Evolutionary conservation across 2,797 vertebrate species (phyloP), one percentile per base, ranked within the genome.

Genomic region (Gouania willdenowi): DNA sequence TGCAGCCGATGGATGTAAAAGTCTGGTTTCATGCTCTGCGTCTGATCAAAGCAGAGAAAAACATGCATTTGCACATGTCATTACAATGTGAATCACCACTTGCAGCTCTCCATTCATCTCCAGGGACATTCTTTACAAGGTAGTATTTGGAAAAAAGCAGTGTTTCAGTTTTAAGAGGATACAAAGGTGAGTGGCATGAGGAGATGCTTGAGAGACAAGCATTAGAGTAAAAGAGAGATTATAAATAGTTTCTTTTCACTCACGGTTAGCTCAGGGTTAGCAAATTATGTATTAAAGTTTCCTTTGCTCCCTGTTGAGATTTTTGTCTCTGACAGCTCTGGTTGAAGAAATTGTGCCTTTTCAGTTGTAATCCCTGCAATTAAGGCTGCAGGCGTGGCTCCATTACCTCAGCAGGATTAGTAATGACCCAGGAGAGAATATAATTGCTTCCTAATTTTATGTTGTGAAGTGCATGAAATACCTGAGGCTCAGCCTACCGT

Each of bases 401-500:
- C 60, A 64, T 81, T 77, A 77, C 64, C 63, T 76, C 50, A 63
- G 23, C 47, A 62, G 69, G 76, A 71, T 78, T 75, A 76, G 72
- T 76, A 72, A 77, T 79, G 79, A 83, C 73, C 69, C 71, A 51
- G 53, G 57, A 71, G 61, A 75, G 68, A 82, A 74, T 67, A 83
- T 80, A 71, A 86, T 82, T 80, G 79, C 73, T 71, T 77, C 69
- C 80, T 81, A 77, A 85, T 86, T 82, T 84, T 65, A 80, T 71
- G 82, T 69, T 77, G 71, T 80, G 71, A 80, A 71, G 55, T 62
- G 61, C 67, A 64, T 66, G 56, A 77, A 79, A 74, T 76, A 77
- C 63, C 76, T 77, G 64, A 65, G 70, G 63, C 64, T 70, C 70
- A 71, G 61, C 38, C 52, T 75, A 50, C 60, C 61, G 26, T 66